Percentiles rank a stretch among this genome's conserved stretches.
Conservation (phyloP, 2,888 invertebrate species). For the Erebia ligea region DNA sequence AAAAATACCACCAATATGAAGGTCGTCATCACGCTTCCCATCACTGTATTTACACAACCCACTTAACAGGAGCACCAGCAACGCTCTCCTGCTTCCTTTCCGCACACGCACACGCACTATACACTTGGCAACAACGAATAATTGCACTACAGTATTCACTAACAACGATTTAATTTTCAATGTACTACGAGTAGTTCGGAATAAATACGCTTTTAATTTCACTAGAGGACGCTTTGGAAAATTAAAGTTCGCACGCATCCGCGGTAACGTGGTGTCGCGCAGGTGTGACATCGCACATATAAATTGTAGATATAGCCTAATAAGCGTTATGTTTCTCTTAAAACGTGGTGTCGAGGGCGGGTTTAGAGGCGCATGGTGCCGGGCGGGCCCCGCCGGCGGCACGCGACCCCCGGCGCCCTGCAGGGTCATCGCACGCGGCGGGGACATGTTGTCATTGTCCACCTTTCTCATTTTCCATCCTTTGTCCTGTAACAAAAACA, state of each 20-base stretch:
- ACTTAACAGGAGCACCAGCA: conserved; percentile 66
- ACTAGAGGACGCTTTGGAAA: conserved; percentile 81
- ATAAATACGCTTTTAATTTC: conserved; percentile 75
- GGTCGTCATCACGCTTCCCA: conserved; percentile 85
- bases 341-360: conserved; percentile 60
- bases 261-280: conserved; percentile 58
- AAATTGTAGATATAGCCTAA: conserved; percentile 77
- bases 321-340: conserved; percentile 74
- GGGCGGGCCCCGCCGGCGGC: conserved; percentile 60
- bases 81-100: conserved; percentile 49
- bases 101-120: conserved; percentile 57
- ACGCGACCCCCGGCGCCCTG: conserved; percentile 64
- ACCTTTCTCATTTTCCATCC: conserved; percentile 76
- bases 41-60: conserved; percentile 64
- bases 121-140: conserved; percentile 78
- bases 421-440: conserved; percentile 78
- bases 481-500: conserved; percentile 74
- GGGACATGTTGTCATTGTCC: conserved; percentile 79
- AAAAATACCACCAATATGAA: conserved; percentile 99
- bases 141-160: conserved; percentile 78
- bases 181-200: conserved; percentile 73
- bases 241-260: conserved; percentile 69
- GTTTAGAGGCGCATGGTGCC: conserved; percentile 54
- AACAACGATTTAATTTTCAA: conserved; percentile 71
- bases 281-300: conserved; percentile 66